Base-by-base conservation (phyloP, 2,888 invertebrate species). In the Philereme transversata region DNA sequence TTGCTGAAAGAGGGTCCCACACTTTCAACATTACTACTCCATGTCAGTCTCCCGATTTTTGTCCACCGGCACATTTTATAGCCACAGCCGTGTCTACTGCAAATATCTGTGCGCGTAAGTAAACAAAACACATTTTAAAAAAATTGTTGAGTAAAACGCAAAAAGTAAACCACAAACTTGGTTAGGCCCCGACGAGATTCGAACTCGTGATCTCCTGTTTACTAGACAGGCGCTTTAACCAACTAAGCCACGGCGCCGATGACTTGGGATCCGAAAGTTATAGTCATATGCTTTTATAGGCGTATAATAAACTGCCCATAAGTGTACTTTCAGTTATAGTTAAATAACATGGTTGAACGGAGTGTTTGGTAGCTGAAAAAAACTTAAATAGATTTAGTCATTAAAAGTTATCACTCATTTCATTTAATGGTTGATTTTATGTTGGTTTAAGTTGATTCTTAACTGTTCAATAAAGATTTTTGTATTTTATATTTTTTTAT, bases 51-150 rank as follows among this genome's bases (percentile, higher is more conserved):
- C 75, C 80, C 5, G 88, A 92, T 55, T 91, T 92, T 71, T 95
- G 95, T 67, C 82, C 82, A 9, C 92, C 93, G 9, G 87, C 93
- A 5, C 89, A 91, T 71, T 94, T 94, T 71, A 83, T 86, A 51
- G 89, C 93, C 4, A 83, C 87, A 7, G 90, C 93, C n/a, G 80
- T 87, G 11, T 85, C 90, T 7, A 87, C 94, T 4, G 79, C 81
- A 41, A 93, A 93, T 67, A 86, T 92, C 70, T 95, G 95, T 78
- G 91, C 94, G 81, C 94, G 95, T 95, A 90, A 86, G 90, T 64
- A 61, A 22, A 22, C 22, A 22, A 22, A 22, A 22, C 22, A n/a
- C n/a, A n/a, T 3, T 22, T 22, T 1, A 4, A 36, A 6, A 36
- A 36, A 36, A 5, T 36, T 6, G 7, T 6, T 36, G 4, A 36